Base-by-base conservation (phyloP, 2,797 vertebrate species). In the Neopelma chrysocephalum region DNA sequence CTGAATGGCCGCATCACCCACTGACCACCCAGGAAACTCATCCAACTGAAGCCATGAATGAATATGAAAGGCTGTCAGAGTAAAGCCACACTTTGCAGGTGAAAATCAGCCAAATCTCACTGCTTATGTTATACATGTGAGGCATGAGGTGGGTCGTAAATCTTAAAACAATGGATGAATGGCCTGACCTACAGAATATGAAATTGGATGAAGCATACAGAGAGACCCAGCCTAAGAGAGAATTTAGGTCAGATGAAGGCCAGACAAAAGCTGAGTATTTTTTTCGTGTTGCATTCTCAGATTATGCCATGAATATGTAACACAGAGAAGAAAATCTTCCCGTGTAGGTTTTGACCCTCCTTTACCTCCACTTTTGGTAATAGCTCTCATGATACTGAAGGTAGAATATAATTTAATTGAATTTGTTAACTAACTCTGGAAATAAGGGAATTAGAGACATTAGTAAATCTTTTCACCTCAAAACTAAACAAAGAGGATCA, bases 401-500 rank as follows among this genome's bases (percentile, higher is more conserved):
- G 36, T 54, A 92, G 64, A 94, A 60, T 61, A 75, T 42, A 0
- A 34, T 85, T 70, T 62, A 81, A 87, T 47, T 65, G 32, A 77
- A 70, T 93, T 96, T 94, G 61, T 83, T 90, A 78, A 47, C 64
- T 71, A 92, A 60, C 50, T 89, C 87, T 83, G 82, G 88, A 89
- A 96, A 87, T 60, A 81, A 77, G 47, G 45, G 68, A 96, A 93
- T 91, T 76, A 81, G 87, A 94, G 60, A 18, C 38, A 85, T 83
- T 66, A 60, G 51, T 94, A 94, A 96, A 89, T 96, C 84, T 91
- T 93, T 93, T 73, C 60, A 82, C 71, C 32, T 80, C 91, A 75
- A 68, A 93, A 92, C 17, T 82, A 94, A 69, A 92, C 80, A 87
- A 96, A 93, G 75, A 90, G 53, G 72, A 91, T 88, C 79, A 92